phyloP scores from a whole-genome alignment of 2,113 vertebrate genomes.

The Dromaius novaehollandiae region DNA sequence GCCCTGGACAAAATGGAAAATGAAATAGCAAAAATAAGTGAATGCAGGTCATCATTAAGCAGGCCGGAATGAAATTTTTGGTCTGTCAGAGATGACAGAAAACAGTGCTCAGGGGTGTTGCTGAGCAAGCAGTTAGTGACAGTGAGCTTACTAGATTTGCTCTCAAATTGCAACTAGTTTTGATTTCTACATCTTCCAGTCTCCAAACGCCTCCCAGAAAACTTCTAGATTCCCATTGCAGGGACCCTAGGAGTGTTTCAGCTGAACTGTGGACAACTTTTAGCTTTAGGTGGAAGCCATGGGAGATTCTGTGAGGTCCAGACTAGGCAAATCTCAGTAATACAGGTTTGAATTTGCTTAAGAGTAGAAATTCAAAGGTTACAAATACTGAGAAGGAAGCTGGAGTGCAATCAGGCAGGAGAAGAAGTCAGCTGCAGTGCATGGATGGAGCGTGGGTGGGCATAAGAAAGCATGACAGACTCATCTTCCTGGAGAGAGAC shows the following conservation, averaged over 20 bases:
- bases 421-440: not conserved
- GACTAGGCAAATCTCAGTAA: not conserved
- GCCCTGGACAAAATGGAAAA: not conserved
- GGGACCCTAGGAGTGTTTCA: not conserved
- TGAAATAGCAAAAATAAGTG: not conserved
- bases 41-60: not conserved
- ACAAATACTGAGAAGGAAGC: not conserved
- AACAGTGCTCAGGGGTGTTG: not conserved
- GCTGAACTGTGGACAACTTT: not conserved
- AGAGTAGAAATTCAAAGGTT: not conserved
- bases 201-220: not conserved
- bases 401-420: not conserved
- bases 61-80: not conserved
- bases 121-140: not conserved
- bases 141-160: not conserved
- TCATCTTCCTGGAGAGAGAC: not conserved
- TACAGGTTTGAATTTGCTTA: not conserved
- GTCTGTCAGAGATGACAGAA: not conserved
- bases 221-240: not conserved
- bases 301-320: not conserved
- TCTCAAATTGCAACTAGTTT: not conserved
- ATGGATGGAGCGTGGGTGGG: not conserved
- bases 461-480: not conserved
- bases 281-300: not conserved
- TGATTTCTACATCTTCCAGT: not conserved